Conservation (phyloP, 1,140 invertebrate genomes). For the Ceratina australensis region DNA sequence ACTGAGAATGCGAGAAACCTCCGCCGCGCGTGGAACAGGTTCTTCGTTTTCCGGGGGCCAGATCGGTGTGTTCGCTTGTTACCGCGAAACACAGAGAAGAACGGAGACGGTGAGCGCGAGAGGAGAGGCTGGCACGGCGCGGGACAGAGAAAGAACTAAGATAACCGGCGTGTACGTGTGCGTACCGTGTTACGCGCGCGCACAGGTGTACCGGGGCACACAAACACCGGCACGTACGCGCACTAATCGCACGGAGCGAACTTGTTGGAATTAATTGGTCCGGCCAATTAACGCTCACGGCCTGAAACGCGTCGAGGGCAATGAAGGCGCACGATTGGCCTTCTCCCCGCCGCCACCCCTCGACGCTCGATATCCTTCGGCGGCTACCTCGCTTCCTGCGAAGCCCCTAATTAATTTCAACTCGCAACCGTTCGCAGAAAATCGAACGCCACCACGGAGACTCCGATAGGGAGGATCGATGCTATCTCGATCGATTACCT, state of each 20-base stretch:
- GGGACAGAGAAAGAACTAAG: not conserved
- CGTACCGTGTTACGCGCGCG: not conserved
- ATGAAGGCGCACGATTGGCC: constrained; percentile 48
- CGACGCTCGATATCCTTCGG: constrained; percentile 43
- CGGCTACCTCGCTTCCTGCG: constrained; percentile 28
- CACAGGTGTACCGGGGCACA: not conserved
- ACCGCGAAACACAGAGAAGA: constrained; percentile 16
- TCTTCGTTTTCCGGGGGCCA: constrained; percentile 74
- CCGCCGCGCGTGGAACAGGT: constrained; percentile 69
- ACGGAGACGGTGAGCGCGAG: not conserved
- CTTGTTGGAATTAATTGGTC: constrained; percentile 80
- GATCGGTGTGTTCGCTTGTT: constrained; percentile 53
- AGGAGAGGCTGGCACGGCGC: not conserved
- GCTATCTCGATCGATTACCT: not conserved
- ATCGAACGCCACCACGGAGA: not conserved
- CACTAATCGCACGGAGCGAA: constrained; percentile 73
- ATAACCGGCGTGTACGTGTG: not conserved
- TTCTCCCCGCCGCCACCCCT: constrained; percentile 33
- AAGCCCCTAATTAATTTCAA: constrained; percentile 46
- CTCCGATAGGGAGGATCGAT: not conserved
- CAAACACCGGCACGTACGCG: constrained; percentile 47
- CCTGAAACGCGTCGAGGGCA: constrained; percentile 54
- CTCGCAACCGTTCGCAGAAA: constrained; percentile 39
- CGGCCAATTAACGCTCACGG: constrained; percentile 77
- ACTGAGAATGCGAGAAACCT: constrained; percentile 58